Evolutionary conservation across 2,888 invertebrate species (phyloP).

Genomic region (Flexamia atlantica): DNA sequence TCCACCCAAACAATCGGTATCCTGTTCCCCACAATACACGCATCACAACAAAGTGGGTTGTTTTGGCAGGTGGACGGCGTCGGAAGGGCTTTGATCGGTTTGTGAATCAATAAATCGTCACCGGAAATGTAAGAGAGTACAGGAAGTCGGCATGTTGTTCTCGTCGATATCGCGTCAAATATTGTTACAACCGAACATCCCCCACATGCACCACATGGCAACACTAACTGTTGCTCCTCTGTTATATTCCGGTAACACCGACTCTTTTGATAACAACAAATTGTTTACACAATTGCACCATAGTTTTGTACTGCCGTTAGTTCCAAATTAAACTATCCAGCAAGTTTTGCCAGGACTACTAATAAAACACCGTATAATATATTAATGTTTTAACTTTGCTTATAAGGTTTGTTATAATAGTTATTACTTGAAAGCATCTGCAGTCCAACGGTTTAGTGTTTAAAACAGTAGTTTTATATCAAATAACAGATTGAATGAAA

Average conservation of each 20-base stretch:
- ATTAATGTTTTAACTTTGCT: too few species aligned
- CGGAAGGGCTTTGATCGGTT: conserved; percentile 30
- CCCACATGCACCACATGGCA: background rate
- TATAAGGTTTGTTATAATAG: too few species aligned
- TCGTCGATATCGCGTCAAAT: conserved; percentile 25
- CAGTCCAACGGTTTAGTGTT: too few species aligned
- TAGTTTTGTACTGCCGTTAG: too few species aligned
- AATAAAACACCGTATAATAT: too few species aligned
- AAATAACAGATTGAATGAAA: too few species aligned
- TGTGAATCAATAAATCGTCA: conserved; percentile 57
- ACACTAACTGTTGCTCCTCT: background rate
- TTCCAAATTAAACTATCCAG: too few species aligned
- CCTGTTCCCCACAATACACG: conserved; percentile 16
- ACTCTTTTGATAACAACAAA: too few species aligned
- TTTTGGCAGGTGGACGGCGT: conserved; percentile 25
- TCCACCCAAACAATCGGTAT: background rate
- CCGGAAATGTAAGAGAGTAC: conserved; percentile 36
- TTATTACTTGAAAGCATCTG: too few species aligned
- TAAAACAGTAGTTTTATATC: too few species aligned
- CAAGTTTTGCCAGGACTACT: too few species aligned
- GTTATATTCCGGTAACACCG: background rate
- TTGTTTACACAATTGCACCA: too few species aligned
- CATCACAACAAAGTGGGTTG: background rate
- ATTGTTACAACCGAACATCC: conserved; percentile 14
- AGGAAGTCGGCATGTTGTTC: conserved; percentile 30